These are phyloP conservation scores for Homarus americanus DNA, from an alignment of 1,140 invertebrate species.

Conservation along the genomic window DNA sequence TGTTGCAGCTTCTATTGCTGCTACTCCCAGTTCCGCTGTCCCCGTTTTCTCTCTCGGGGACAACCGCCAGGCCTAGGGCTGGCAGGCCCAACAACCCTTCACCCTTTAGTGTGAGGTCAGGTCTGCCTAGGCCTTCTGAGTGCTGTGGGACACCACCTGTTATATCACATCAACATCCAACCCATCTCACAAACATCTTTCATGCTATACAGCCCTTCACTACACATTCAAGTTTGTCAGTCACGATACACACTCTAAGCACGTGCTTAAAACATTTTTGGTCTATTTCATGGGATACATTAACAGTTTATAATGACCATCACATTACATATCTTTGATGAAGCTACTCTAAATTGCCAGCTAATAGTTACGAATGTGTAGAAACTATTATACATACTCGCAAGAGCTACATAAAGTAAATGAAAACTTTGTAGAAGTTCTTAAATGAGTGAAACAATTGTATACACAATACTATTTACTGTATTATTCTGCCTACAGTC, in stretches of 20 bases:
- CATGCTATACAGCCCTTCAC: background rate
- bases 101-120: constrained; percentile 38
- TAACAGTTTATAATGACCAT: background rate
- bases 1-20: background rate
- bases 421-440: background rate
- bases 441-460: background rate
- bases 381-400: background rate
- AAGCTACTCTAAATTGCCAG: background rate
- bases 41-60: constrained; percentile 62
- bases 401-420: background rate
- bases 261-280: constrained; percentile 1
- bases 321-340: constrained; percentile 1
- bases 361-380: background rate
- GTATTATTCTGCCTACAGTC: background rate
- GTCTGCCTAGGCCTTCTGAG: constrained; percentile 52
- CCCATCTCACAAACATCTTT: constrained; percentile 22
- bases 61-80: constrained; percentile 56
- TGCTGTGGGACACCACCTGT: constrained; percentile 66
- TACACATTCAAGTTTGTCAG: constrained; percentile 3
- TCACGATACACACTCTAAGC: background rate
- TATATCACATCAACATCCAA: constrained; percentile 37
- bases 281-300: background rate
- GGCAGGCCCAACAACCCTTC: constrained; percentile 45
- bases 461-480: background rate
- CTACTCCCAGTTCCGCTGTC: constrained; percentile 37